Evolutionary conservation across 2,113 vertebrate species (phyloP).

Genomic region (Lutjanus erythropterus): DNA sequence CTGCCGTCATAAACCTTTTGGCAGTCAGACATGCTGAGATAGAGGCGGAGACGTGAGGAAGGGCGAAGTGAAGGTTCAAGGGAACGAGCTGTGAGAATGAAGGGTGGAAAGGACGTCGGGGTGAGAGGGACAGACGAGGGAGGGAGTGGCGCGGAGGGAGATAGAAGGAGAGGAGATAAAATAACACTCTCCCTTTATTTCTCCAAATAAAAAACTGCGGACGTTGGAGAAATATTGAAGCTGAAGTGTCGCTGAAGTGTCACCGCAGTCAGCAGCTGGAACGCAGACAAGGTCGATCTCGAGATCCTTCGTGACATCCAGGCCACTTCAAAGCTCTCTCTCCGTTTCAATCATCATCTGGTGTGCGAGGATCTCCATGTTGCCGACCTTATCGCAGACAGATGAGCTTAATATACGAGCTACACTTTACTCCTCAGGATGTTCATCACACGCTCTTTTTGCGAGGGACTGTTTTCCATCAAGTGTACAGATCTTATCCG

Average conservation of each 20-base stretch:
- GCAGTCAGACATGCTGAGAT: slow-evolving; percentile 28
- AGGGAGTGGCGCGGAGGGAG: background rate
- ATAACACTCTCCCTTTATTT: background rate
- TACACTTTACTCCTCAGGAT: background rate
- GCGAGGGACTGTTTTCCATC: slow-evolving; percentile 22
- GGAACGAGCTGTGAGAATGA: background rate
- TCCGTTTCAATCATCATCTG: background rate
- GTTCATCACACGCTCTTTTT: background rate
- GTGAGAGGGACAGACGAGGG: background rate
- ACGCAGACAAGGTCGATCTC: background rate
- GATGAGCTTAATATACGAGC: background rate
- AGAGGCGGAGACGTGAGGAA: slow-evolving; percentile 8
- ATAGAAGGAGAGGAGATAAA: background rate
- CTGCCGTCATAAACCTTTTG: slow-evolving; percentile 55
- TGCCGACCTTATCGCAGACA: background rate
- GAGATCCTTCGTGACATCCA: slow-evolving; percentile 5
- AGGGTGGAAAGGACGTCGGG: slow-evolving; percentile 14
- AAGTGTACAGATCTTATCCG: slow-evolving; percentile 8
- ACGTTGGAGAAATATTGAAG: background rate
- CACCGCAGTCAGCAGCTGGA: slow-evolving; percentile 42
- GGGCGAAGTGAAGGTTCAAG: background rate
- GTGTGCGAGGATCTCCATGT: background rate
- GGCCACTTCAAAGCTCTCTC: slow-evolving; percentile 34
- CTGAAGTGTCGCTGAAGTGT: slow-evolving; percentile 24
- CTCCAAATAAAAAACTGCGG: background rate